Conservation (phyloP, 2,113 vertebrate genomes). For the Oryzias celebensis region DNA sequence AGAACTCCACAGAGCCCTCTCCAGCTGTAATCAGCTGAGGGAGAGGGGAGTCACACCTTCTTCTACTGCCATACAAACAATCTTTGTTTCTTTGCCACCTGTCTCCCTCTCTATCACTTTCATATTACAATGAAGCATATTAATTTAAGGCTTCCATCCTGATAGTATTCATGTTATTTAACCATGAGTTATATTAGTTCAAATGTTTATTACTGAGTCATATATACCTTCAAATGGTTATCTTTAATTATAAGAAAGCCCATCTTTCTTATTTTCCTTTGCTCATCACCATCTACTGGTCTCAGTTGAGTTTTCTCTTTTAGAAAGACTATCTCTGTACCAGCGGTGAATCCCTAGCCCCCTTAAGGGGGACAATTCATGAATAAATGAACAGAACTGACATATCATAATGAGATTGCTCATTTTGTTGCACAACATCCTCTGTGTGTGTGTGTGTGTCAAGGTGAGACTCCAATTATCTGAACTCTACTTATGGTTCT, state of each 20-base stretch:
- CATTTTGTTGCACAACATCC: constrained; percentile 30
- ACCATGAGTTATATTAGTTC: background rate
- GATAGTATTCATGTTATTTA: background rate
- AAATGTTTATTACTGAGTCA: constrained; percentile 14
- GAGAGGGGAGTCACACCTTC: constrained; percentile 69
- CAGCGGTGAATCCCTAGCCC: constrained; percentile 4
- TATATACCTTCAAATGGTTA: constrained; percentile 30
- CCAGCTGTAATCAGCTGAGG: constrained; percentile 66
- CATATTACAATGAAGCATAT: constrained; percentile 16
- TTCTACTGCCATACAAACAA: constrained; percentile 61
- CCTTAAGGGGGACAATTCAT: constrained; percentile 54
- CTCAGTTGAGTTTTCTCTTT: constrained; percentile 42
- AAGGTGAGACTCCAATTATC: constrained; percentile 23
- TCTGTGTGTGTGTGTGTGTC: constrained; percentile 7
- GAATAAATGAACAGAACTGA: constrained; percentile 61
- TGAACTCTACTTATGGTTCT: background rate
- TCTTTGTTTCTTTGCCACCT: constrained; percentile 19
- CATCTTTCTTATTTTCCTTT: background rate
- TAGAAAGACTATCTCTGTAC: constrained; percentile 34
- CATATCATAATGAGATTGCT: constrained; percentile 49
- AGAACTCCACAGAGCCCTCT: constrained; percentile 68
- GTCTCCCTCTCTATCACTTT: constrained; percentile 7
- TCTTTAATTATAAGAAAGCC: constrained; percentile 21
- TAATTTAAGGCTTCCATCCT: background rate
- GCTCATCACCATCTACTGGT: background rate